Conservation (phyloP, 1,140 invertebrate species). For the Diachasmimorpha longicaudata region DNA sequence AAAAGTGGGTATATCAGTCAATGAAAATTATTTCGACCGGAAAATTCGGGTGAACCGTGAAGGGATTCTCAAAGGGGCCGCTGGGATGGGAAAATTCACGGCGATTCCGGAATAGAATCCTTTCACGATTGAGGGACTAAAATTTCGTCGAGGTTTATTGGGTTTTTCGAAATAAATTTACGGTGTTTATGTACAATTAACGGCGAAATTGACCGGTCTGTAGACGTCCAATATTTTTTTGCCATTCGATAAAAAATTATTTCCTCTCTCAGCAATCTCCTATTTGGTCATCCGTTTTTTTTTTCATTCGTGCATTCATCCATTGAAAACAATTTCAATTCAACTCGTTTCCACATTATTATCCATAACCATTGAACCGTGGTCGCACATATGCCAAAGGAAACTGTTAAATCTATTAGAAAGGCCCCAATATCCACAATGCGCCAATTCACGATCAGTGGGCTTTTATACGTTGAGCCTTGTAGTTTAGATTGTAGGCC, state of each 20-base stretch:
- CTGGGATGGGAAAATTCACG: background rate
- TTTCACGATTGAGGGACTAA: no score
- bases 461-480: background rate
- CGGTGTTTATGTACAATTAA: no score
- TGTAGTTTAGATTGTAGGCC: background rate
- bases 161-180: no score
- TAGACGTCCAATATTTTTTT: no score
- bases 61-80: slow-evolving; percentile 8
- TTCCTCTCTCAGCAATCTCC: no score
- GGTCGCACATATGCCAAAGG: background rate
- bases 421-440: background rate
- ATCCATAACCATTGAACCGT: background rate
- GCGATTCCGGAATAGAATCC: no score
- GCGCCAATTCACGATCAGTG: slow-evolving; percentile 11
- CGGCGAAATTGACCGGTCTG: no score
- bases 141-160: no score
- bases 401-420: slow-evolving; percentile 18
- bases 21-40: slow-evolving; percentile 11
- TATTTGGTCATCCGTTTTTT: background rate
- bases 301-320: background rate
- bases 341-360: slow-evolving; percentile 15
- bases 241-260: no score
- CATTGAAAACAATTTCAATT: background rate
- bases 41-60: slow-evolving; percentile 21
- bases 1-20: background rate